A percentile compares a stretch with the other conserved stretches of the same genome.
phyloP scores from a whole-genome alignment of 2,888 invertebrate genomes.

The Trilocha varians region DNA sequence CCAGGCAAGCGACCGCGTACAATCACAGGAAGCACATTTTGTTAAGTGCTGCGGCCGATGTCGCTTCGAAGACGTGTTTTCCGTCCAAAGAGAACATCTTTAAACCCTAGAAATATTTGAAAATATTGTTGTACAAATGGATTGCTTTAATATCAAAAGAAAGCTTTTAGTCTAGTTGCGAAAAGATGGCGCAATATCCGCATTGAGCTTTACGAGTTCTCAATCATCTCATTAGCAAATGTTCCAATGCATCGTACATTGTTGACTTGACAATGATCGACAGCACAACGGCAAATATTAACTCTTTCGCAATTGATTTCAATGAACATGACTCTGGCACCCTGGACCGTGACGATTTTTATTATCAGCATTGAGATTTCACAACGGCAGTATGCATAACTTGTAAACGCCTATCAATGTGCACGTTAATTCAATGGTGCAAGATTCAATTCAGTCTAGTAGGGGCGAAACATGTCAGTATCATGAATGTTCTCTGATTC shows the following conservation, averaged over 20 bases:
- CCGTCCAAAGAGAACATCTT: background rate
- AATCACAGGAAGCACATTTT: constrained; percentile 39
- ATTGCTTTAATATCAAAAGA: no score
- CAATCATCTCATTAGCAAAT: constrained; percentile 11
- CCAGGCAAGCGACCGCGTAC: constrained; percentile 25
- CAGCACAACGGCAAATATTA: constrained; percentile 23
- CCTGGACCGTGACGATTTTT: background rate
- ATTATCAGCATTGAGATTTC: background rate
- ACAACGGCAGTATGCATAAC: background rate
- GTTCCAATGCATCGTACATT: constrained; percentile 8
- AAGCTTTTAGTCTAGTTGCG: no score
- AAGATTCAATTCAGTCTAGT: constrained; percentile 1
- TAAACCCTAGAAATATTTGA: background rate
- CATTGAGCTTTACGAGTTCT: constrained; percentile 1
- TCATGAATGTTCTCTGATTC: constrained; percentile 34
- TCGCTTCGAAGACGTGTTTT: constrained; percentile 14
- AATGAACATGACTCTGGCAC: constrained; percentile 2
- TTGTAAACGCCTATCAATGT: background rate
- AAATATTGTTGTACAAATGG: background rate
- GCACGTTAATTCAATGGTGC: background rate
- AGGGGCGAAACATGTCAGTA: background rate
- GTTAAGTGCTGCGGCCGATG: constrained; percentile 13
- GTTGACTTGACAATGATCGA: constrained; percentile 22
- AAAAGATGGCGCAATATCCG: background rate
- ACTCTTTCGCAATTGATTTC: constrained; percentile 37